phyloP scores from a whole-genome alignment of 2,113 vertebrate genomes.

The Hipposideros armiger region DNA sequence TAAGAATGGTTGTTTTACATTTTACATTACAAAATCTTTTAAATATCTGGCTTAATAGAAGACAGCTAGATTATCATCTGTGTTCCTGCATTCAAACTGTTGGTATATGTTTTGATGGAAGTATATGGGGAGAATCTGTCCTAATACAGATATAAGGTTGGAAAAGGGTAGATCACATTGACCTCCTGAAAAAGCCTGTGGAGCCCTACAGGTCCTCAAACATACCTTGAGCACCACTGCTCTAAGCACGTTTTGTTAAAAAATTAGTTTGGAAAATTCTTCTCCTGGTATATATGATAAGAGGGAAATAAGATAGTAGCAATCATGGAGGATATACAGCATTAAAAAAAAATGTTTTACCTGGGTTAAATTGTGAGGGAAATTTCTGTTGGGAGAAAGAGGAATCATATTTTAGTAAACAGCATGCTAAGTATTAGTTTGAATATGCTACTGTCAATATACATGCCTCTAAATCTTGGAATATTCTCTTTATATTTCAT shows the following conservation, averaged over 20 bases:
- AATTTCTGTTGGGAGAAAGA: conserved; percentile 62
- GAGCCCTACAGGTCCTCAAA: not conserved
- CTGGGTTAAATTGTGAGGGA: conserved; percentile 24
- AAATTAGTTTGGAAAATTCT: conserved; percentile 20
- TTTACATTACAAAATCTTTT: not conserved
- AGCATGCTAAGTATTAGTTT: not conserved
- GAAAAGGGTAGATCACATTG: not conserved
- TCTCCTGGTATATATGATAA: not conserved
- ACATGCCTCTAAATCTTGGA: conserved; percentile 11
- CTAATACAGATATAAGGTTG: not conserved
- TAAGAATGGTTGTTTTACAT: not conserved
- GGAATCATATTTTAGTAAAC: conserved; percentile 60
- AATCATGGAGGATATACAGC: not conserved
- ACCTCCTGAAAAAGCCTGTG: not conserved
- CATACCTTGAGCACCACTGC: not conserved
- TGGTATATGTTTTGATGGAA: not conserved
- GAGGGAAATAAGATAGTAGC: not conserved
- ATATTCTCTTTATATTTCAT: conserved; percentile 6
- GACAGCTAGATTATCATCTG: not conserved
- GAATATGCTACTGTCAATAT: conserved; percentile 23
- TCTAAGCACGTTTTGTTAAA: not conserved
- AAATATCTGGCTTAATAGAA: not conserved
- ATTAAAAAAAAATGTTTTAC: conserved; percentile 63
- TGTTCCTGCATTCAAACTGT: not conserved
- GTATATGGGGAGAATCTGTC: not conserved